Percentiles rank a stretch among this genome's conserved stretches.
Conservation (phyloP, 2,113 vertebrate species). For the Gasterosteus aculeatus region DNA sequence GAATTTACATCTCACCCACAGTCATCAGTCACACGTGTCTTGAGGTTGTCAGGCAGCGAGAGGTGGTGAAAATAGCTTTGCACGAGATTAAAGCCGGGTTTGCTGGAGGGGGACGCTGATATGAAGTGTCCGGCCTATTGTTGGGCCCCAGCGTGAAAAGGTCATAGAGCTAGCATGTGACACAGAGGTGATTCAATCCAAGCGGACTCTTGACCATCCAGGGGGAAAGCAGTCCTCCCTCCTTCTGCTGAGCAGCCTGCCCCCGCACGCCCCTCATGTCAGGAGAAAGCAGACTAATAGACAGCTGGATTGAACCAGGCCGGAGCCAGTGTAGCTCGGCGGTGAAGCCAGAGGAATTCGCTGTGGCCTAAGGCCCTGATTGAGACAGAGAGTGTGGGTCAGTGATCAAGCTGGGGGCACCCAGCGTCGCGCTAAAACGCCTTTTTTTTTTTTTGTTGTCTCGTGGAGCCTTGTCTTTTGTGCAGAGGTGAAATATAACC, state of each 20-base stretch:
- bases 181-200: slow-evolving; percentile 65
- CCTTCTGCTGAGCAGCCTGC: slow-evolving; percentile 55
- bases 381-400: slow-evolving; percentile 71
- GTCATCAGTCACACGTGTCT: slow-evolving; percentile 18
- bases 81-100: slow-evolving; percentile 25
- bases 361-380: slow-evolving; percentile 63
- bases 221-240: slow-evolving; percentile 57
- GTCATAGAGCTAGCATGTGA: slow-evolving; percentile 68
- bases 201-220: slow-evolving; percentile 65
- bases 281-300: slow-evolving; percentile 68
- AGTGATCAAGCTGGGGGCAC: slow-evolving; percentile 66
- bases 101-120: slow-evolving; percentile 45
- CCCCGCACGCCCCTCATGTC: slow-evolving; percentile 54
- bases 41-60: slow-evolving; percentile 24
- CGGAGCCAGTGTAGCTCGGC: slow-evolving; percentile 67
- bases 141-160: slow-evolving; percentile 65
- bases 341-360: slow-evolving; percentile 56
- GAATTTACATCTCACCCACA: background rate
- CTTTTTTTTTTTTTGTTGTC: slow-evolving; percentile 38
- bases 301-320: slow-evolving; percentile 63
- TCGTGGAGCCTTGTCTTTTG: slow-evolving; percentile 35
- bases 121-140: slow-evolving; percentile 64
- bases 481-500: slow-evolving; percentile 35
- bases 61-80: slow-evolving; percentile 17
- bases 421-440: slow-evolving; percentile 45